Base-by-base conservation (phyloP, 1,140 invertebrate species). In the Leucophenga varia region DNA sequence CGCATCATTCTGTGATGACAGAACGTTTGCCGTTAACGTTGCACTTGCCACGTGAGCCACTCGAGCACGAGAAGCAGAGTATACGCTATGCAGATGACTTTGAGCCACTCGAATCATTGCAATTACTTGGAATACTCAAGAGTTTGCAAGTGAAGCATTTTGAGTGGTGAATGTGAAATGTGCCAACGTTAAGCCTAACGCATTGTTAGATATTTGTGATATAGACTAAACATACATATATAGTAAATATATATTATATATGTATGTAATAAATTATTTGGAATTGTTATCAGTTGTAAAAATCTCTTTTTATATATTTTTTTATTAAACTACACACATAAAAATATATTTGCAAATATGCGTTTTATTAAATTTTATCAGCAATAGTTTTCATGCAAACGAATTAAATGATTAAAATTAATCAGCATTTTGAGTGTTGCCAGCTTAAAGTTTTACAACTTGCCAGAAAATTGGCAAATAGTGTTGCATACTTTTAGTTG, bases 1-100 rank as follows among this genome's bases (percentile, higher is more conserved):
- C 90, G 14, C 93, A 95, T 77, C 92, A 95, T 77, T 93, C 90
- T 50, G 91, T 95, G 44, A 95, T 95, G 92, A 89, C 88, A 21
- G 93, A 95, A 79, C 81, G 96, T 61, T 80, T 97, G 63, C 95
- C 95, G 3, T 92, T 92, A 76, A 89, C 93, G 4, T 79, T 97
- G 46, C 88, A 88, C 4, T 76, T 93, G 44, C 86, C 84, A 51
- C 80, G 88, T 32, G 87, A 88, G 21, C 44, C 56, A 16, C 43
- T 57, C 30, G 47, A 65, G 40, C 48, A 36, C 41, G 67, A 65
- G 20, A 47, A 46, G 2, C 31, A 59, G 6, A 55, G 59, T 0
- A 41, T 68, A 13, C 68, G 68, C 31, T 72, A 65, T 47, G 61
- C 61, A n/a, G 68, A 72, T 41, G 68, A 72, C 36, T 72, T 72